Evolutionary conservation across 2,888 invertebrate species (phyloP).

Genomic region (Conchocele bisecta): DNA sequence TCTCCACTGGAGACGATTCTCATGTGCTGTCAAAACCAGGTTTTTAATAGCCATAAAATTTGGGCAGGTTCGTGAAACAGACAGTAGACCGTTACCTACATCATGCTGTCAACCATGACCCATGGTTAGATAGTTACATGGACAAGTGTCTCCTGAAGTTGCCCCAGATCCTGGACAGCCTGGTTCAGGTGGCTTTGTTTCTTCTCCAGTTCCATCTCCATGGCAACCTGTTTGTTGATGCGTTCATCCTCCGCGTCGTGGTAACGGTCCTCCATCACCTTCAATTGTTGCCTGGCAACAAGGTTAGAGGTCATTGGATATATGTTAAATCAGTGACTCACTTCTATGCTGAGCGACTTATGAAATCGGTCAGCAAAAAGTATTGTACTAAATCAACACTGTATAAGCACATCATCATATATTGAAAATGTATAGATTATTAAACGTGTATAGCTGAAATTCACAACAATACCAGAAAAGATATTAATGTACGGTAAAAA

Average conservation of each 20-base stretch:
- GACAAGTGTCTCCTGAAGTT: slow-evolving; percentile 56
- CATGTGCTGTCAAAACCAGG: no score
- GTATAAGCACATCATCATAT: no score
- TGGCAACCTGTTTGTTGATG: slow-evolving; percentile 85
- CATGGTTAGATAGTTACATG: slow-evolving; percentile 44
- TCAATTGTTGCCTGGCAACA: slow-evolving; percentile 70
- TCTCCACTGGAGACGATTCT: no score
- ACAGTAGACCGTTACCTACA: no score
- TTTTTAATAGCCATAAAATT: no score
- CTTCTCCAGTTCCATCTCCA: slow-evolving; percentile 67
- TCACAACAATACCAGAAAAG: no score
- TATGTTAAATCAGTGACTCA: neutral
- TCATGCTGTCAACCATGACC: no score
- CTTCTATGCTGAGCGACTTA: no score
- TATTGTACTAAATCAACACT: neutral
- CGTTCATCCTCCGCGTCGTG: slow-evolving; percentile 84
- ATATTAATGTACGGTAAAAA: no score
- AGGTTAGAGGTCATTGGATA: neutral
- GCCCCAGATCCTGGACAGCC: slow-evolving; percentile 66
- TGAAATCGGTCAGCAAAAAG: neutral
- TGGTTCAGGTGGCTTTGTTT: slow-evolving; percentile 67
- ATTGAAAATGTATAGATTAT: no score
- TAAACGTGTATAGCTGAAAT: no score
- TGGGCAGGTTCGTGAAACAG: no score
- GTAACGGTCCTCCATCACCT: slow-evolving; percentile 73